A percentile compares a stretch with the other conserved stretches of the same genome.
phyloP scores from a whole-genome alignment of 2,888 invertebrate genomes.

The Psylliodes chrysocephalus region DNA sequence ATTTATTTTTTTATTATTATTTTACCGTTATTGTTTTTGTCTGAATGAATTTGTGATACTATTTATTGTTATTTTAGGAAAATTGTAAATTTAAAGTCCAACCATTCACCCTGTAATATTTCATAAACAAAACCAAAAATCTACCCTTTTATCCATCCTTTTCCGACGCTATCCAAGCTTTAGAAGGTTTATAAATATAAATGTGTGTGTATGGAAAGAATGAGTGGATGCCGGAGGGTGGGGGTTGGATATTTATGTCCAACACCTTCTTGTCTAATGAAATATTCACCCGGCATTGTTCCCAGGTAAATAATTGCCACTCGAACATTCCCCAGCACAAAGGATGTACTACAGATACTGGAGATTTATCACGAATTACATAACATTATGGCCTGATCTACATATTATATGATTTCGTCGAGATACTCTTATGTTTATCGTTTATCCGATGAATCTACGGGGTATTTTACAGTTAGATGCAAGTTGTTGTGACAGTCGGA shows the following conservation, averaged over 20 bases:
- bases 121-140: too few relatives aligned
- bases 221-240: constrained; percentile 21
- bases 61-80: too few relatives aligned
- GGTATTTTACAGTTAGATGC: constrained; percentile 40
- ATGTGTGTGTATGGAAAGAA: constrained; percentile 13
- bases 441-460: constrained; percentile 21
- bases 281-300: constrained; percentile 55
- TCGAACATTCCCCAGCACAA: constrained; percentile 54
- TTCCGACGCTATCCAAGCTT: background rate
- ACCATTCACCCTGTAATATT: too few relatives aligned
- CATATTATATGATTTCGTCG: constrained; percentile 44
- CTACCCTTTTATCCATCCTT: too few relatives aligned
- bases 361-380: constrained; percentile 54
- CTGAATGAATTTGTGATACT: too few relatives aligned
- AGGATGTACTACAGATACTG: constrained; percentile 50
- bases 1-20: too few relatives aligned
- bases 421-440: constrained; percentile 25
- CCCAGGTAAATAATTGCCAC: constrained; percentile 54
- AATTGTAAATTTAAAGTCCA: too few relatives aligned
- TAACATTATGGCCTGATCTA: constrained; percentile 49
- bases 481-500: too few relatives aligned
- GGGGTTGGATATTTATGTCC: constrained; percentile 49
- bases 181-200: constrained; percentile 1
- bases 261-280: constrained; percentile 52
- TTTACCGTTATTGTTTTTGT: too few relatives aligned